Base-by-base conservation (phyloP, 1,140 invertebrate genomes). In the Papilio helenus region DNA sequence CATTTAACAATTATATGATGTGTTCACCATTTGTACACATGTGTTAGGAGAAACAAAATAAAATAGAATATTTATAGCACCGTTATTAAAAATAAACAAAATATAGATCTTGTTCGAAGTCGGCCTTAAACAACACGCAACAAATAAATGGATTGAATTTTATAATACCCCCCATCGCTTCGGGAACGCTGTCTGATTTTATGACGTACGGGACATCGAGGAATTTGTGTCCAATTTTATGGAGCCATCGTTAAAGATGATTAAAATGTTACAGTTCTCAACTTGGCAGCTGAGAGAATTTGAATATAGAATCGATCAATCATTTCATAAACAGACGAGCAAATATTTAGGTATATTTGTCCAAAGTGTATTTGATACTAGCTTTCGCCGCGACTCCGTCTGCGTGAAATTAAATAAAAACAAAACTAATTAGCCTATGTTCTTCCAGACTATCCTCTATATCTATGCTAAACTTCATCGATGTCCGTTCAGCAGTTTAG, bases 161-260 rank as follows among this genome's bases (percentile, higher is more conserved):
- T 80, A 79, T 80, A 83, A 83, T 79, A 81, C 80, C 83, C 80
- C 83, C 83, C 83, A 82, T 80, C 61, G 81, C 77, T 84, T 71
- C 42, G 76, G 79, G 61, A 80, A 79, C 74, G 76, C 49, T 76
- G 79, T 61, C 81, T 79, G 83, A 84, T 84, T 84, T 84, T 84
- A 84, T 84, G 83, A 84, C 83, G 77, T 79, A 84, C 79, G 79
- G 80, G 80, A 82, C 83, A 71, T 26, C 79, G 74, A 76, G 44
- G 80, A 84, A 84, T 84, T 82, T 82, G 80, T 82, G 80, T 79
- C 78, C 49, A 42, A 79, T 65, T 83, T 83, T 83, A 83, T 74
- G 65, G 79, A 74, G 12, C 23, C 46, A 55, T 78, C 76, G 80
- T 83, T 83, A 83, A 81, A 72, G 79, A 80, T 83, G 82, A 83